A percentile compares a stretch with the other conserved stretches of the same genome.
These are phyloP conservation scores for Bradypodion pumilum DNA, from an alignment of 2,797 vertebrate genomes.

Conservation along the genomic window DNA sequence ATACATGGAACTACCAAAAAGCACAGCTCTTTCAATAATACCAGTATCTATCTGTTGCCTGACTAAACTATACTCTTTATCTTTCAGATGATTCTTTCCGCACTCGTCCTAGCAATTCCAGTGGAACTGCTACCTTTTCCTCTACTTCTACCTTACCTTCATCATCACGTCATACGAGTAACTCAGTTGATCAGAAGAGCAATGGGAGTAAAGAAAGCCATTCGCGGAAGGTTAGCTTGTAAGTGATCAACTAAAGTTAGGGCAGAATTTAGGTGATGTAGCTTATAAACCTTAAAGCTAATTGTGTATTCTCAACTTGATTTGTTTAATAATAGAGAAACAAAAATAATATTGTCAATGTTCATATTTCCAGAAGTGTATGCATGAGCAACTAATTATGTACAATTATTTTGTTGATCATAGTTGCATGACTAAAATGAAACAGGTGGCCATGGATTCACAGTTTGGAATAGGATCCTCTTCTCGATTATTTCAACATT, in stretches of 20 bases:
- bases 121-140: constrained; percentile 64
- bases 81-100: constrained; percentile 85
- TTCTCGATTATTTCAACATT: neutral
- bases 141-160: constrained; percentile 51
- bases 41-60: neutral
- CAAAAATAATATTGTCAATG: neutral
- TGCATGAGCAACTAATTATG: neutral
- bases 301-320: neutral
- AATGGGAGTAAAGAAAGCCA: constrained; percentile 84
- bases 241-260: constrained; percentile 59
- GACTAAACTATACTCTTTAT: constrained; percentile 38
- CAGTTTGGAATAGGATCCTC: neutral
- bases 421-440: neutral
- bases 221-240: constrained; percentile 88
- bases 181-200: constrained; percentile 77
- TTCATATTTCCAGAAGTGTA: neutral
- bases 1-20: neutral
- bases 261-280: neutral
- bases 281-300: neutral
- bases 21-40: neutral
- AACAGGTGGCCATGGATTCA: neutral
- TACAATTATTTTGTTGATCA: neutral
- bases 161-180: constrained; percentile 65
- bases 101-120: constrained; percentile 63
- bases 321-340: neutral